Percentiles rank a stretch among this genome's conserved stretches.
Conservation (phyloP, 2,797 vertebrate genomes). For the Chromobotia macracanthus region DNA sequence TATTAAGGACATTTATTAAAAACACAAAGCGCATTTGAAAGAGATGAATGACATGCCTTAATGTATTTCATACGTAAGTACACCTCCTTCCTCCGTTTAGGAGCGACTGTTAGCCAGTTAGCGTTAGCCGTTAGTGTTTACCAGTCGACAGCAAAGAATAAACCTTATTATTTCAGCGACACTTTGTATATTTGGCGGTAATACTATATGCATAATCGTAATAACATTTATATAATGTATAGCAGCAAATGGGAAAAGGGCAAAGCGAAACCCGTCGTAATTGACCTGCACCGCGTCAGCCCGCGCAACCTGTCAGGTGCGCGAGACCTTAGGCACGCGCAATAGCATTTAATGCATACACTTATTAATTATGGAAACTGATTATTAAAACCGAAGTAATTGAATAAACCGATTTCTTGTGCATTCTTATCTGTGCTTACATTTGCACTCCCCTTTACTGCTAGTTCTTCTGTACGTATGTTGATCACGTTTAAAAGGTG, state of each 20-base stretch:
- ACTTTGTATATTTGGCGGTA: background rate
- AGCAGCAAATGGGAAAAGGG: background rate
- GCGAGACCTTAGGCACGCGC: background rate
- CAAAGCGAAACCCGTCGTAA: background rate
- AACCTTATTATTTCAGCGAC: background rate
- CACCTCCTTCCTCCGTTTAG: constrained; percentile 3
- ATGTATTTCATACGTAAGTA: constrained; percentile 75
- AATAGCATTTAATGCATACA: background rate
- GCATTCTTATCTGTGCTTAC: background rate
- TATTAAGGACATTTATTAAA: background rate
- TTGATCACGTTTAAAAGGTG: background rate
- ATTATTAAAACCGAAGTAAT: too few relatives aligned
- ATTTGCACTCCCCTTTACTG: background rate
- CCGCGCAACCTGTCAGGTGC: background rate
- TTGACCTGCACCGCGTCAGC: background rate
- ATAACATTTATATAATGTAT: too few relatives aligned
- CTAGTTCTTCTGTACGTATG: background rate
- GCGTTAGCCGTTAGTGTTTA: constrained; percentile 43
- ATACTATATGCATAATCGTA: too few relatives aligned
- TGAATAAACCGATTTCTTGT: background rate
- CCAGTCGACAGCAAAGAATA: background rate
- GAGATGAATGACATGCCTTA: constrained; percentile 65
- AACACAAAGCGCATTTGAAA: background rate
- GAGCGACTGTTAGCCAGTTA: constrained; percentile 39
- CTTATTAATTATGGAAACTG: background rate